Evolutionary conservation across 2,797 vertebrate genomes (phyloP), one percentile per base, ranked within the genome.

Genomic region (Siniperca scherzeri): DNA sequence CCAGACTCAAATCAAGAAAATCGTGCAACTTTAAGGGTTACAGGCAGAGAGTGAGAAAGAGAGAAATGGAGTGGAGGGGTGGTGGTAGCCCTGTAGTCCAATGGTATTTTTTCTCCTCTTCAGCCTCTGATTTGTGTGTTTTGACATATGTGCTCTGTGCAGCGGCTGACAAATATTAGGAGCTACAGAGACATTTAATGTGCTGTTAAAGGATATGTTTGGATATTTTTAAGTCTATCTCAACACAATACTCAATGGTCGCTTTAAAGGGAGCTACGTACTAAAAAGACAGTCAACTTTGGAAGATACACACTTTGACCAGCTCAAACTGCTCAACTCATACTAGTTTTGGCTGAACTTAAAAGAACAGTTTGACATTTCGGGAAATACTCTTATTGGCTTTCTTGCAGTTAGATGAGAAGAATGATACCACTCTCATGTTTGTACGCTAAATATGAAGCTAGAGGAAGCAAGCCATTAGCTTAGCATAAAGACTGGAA

Each of bases 1-100:
- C 92, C 62, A 73, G 91, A 93, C 81, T 92, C 93, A 96, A 96
- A 94, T 94, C 94, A 94, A 94, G 90, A 92, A 94, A 95, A 95
- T 93, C 88, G 87, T 88, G 87, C 87, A 85, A 88, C 88, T 94
- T 93, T 80, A 87, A 96, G 85, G 87, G 90, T 86, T 82, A 89
- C 81, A 59, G 83, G 70, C 84, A 76, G 82, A 75, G 65, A 81
- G 87, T 61, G 89, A 83, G 83, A 85, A 72, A 82, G 52, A 70
- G 46, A 78, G 60, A 60, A 74, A 83, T 21, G 53, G 44, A 62
- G 33, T 33, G 36, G 78, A 50, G 52, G 75, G 50, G 62, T 7
- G 50, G 62, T 7, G 80, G 11, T 3, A 57, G 36, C 14, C 33
- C n/a, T 57, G 73, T 19, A 42, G 68, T 9, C 67, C 50, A n/a